Percentiles rank a stretch among this genome's conserved stretches.
Conservation (phyloP, 2,888 invertebrate species). For the Chaitophorus viminalis region DNA sequence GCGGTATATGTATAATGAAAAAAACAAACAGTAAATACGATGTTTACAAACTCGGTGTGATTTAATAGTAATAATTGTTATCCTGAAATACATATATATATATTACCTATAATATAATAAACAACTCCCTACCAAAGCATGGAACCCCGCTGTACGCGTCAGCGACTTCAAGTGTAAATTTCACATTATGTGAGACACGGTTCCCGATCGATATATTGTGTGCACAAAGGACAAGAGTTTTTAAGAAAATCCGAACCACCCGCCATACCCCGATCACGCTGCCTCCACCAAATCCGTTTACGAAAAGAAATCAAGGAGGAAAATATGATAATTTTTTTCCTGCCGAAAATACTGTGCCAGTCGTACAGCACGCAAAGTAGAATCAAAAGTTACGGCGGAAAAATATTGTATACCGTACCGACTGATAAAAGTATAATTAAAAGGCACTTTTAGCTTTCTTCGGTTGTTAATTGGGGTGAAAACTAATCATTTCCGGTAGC, state of each 20-base stretch:
- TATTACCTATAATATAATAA: not conserved
- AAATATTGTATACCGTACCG: not conserved
- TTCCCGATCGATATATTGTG: constrained; percentile 9
- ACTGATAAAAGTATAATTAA: constrained; percentile 25
- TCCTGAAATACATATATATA: too few relatives aligned
- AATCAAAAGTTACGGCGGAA: not conserved
- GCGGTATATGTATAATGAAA: not conserved
- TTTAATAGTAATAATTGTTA: not conserved
- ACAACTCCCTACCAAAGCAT: not conserved
- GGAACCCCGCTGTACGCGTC: not conserved
- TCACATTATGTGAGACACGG: not conserved
- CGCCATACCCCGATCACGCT: not conserved
- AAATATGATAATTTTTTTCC: not conserved
- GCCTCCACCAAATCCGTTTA: not conserved
- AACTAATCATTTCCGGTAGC: constrained; percentile 27
- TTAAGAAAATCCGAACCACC: not conserved
- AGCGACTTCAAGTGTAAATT: not conserved
- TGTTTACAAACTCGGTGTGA: not conserved
- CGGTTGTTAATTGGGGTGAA: constrained; percentile 27
- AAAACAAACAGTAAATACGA: not conserved
- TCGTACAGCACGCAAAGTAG: not conserved
- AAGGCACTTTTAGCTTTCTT: constrained; percentile 17
- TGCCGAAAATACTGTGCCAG: not conserved
- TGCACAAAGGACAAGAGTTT: constrained; percentile 13
- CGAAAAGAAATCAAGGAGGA: not conserved